phyloP scores from a whole-genome alignment of 2,113 vertebrate species.

The Elachura formosa region DNA sequence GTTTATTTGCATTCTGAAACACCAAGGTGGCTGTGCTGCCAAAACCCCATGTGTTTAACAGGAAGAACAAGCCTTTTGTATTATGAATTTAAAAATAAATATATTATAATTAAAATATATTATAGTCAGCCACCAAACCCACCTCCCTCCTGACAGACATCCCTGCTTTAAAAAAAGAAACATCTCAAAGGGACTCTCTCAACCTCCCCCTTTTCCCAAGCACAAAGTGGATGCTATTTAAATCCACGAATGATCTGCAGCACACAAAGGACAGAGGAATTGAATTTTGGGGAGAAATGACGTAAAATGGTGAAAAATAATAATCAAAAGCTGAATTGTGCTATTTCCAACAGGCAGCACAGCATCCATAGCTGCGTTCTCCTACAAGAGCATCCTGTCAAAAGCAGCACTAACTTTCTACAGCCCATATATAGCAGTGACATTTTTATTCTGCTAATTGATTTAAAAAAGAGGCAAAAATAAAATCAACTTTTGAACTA shows the following conservation, averaged over 20 bases:
- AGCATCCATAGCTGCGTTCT: background rate
- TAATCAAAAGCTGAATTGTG: background rate
- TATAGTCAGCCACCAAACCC: background rate
- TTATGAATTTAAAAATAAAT: background rate
- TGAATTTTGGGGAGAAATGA: background rate
- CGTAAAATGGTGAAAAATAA: background rate
- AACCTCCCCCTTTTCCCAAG: background rate
- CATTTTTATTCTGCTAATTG: slow-evolving; percentile 54
- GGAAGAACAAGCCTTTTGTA: background rate
- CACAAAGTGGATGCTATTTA: background rate
- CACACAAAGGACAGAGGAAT: background rate
- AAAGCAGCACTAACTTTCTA: background rate
- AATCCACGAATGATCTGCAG: background rate
- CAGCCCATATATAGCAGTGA: slow-evolving; percentile 24
- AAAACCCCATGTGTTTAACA: background rate
- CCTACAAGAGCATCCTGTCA: background rate
- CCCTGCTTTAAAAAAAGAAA: background rate
- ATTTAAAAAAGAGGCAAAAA: background rate
- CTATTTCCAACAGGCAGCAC: background rate
- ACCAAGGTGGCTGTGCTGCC: background rate
- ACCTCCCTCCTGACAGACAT: background rate
- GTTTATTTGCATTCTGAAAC: background rate
- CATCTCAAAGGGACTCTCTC: background rate
- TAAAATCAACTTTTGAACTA: slow-evolving; percentile 16
- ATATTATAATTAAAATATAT: background rate